Conservation (phyloP, 2,888 invertebrate species). For the Ochlodes sylvanus region DNA sequence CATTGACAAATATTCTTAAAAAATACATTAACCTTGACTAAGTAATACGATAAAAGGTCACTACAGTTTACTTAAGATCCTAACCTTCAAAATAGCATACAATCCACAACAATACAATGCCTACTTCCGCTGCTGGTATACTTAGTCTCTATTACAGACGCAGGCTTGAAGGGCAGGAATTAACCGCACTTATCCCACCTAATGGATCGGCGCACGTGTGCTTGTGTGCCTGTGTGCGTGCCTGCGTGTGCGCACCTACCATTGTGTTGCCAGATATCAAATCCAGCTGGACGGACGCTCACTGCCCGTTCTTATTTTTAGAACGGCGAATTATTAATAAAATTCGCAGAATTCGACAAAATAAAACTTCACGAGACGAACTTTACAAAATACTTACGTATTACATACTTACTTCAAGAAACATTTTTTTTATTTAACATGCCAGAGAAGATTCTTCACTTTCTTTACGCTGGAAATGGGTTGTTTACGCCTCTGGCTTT, state of each 20-base stretch:
- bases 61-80: not conserved
- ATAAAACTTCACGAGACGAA: too few species aligned
- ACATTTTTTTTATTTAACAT: too few species aligned
- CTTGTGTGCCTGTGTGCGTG: slow-evolving; percentile 28
- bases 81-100: slow-evolving; percentile 23
- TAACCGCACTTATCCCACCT: slow-evolving; percentile 80
- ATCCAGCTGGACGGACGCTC: slow-evolving; percentile 42
- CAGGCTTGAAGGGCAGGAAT: slow-evolving; percentile 68
- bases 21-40: not conserved
- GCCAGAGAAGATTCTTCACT: too few species aligned
- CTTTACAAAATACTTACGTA: too few species aligned
- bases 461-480: too few species aligned
- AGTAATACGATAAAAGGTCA: not conserved
- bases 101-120: slow-evolving; percentile 42
- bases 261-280: slow-evolving; percentile 63
- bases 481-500: too few species aligned
- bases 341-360: too few species aligned
- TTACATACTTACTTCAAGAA: too few species aligned
- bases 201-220: slow-evolving; percentile 62
- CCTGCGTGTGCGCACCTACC: slow-evolving; percentile 46
- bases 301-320: slow-evolving; percentile 46
- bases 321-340: slow-evolving; percentile 18
- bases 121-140: slow-evolving; percentile 55
- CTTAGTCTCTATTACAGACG: slow-evolving; percentile 57
- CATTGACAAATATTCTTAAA: not conserved